phyloP scores from a whole-genome alignment of 2,797 vertebrate genomes.

The Meriones psammophilus region DNA sequence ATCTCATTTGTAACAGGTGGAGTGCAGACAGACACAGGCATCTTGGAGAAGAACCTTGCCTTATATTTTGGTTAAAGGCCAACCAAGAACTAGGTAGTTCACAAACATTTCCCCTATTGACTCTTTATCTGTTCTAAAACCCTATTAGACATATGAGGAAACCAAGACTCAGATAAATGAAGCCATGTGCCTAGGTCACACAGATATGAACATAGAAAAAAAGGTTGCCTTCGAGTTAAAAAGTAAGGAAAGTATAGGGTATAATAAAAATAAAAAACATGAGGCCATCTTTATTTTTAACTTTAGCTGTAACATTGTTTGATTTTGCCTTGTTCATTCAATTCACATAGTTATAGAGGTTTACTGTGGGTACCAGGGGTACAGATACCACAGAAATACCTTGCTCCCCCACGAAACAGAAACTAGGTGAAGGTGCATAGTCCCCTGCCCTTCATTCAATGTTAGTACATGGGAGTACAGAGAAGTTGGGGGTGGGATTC shows the following conservation, averaged over 20 bases:
- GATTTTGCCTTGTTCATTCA: neutral
- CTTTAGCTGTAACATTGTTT: neutral
- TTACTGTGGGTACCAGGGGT: neutral
- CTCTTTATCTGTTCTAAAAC: neutral
- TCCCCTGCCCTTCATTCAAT: neutral
- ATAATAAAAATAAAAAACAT: neutral
- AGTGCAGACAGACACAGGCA: neutral
- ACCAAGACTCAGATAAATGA: neutral
- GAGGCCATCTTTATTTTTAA: neutral
- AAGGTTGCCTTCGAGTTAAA: neutral
- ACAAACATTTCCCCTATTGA: neutral
- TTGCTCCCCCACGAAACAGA: neutral
- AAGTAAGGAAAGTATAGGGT: neutral
- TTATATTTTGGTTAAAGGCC: neutral
- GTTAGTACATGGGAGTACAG: neutral
- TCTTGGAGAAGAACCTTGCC: neutral
- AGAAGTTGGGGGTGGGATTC: neutral
- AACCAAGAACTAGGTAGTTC: neutral
- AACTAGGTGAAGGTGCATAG: neutral
- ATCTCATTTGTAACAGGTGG: slow-evolving; percentile 11
- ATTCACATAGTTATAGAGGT: neutral
- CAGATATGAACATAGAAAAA: neutral
- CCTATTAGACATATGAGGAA: neutral
- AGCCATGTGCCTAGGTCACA: slow-evolving; percentile 22
- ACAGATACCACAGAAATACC: neutral